Evolutionary conservation across 2,797 vertebrate species (phyloP), one percentile per base, ranked within the genome.

Genomic region (Psittacula echo): DNA sequence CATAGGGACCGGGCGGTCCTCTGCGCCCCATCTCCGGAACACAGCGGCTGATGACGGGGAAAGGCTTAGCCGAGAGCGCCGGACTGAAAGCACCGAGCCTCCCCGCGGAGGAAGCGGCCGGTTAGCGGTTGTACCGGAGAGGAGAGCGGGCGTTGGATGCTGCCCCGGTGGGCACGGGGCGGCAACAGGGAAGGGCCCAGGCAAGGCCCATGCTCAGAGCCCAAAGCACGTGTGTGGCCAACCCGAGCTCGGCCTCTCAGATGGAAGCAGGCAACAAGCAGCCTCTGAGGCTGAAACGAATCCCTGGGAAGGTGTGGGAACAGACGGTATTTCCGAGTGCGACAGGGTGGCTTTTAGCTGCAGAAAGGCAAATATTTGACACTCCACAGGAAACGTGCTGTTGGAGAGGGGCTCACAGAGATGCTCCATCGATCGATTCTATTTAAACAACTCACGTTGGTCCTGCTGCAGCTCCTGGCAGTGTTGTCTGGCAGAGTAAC

Each of bases 211-310:
- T 4, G 16, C 24, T 26, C 71, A 9, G 8, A 47, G 64, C 27
- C 54, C 62, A 1, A 4, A 32, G 17, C 6, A 3, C 2, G 8
- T 22, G 5, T 1, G 24, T 1, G 29, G 34, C 26, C 19, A 27
- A 15, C 5, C n/a, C 2, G 24, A 44, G 53, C 27, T 12, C 56
- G 21, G n/a, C n/a, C 56, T 16, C 22, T 24, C 22, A 9, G 22
- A 11, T 24, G n/a, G 56, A 23, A 48, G 18, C 8, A 32, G 27
- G 64, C 32, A 7, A 3, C 3, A 2, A 15, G 29, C 42, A 13
- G 34, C 1, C 26, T 2, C 2, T 0, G 23, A 24, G 13, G 1
- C n/a, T 13, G 56, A 23, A 14, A 7, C 0, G 1, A 6, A 7
- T 5, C 58, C 5, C 37, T 1, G 6, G 53, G 16, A 70, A 66